Percentiles rank a stretch among this genome's conserved stretches.
These are phyloP conservation scores for Chrysocyon brachyurus DNA, from an alignment of 2,797 vertebrate genomes.

Conservation along the genomic window DNA sequence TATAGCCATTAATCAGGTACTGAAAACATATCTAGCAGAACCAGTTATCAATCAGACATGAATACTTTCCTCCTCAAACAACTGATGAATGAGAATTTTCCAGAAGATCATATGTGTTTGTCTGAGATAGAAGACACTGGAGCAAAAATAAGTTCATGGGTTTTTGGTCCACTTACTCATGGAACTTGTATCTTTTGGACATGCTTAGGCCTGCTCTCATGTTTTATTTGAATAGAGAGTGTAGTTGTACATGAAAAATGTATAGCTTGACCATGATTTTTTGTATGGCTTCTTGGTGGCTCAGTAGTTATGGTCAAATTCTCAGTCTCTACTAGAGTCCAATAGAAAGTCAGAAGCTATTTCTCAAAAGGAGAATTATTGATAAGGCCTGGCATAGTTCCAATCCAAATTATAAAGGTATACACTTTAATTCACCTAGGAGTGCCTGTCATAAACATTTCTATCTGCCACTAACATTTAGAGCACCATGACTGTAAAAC, in stretches of 20 bases:
- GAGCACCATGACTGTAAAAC: neutral
- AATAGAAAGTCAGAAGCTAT: neutral
- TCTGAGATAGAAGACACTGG: neutral
- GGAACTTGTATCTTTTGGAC: neutral
- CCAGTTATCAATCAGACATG: neutral
- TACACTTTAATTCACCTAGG: neutral
- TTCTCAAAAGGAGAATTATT: neutral
- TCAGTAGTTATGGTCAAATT: neutral
- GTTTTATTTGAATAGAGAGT: neutral
- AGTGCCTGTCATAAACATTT: neutral
- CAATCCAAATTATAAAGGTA: neutral
- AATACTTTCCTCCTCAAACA: neutral
- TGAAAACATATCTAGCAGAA: neutral
- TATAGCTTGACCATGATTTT: neutral
- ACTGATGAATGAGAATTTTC: neutral
- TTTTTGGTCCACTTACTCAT: neutral
- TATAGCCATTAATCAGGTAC: neutral
- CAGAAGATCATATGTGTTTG: neutral
- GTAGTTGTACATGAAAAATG: neutral
- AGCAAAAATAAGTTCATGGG: neutral
- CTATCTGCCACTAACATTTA: neutral
- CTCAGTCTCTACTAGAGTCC: neutral
- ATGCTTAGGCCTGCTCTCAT: neutral
- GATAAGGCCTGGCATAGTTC: neutral
- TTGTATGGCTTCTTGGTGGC: neutral